Conservation (phyloP, 2,797 vertebrate species). For the Tiaroga cobitis region DNA sequence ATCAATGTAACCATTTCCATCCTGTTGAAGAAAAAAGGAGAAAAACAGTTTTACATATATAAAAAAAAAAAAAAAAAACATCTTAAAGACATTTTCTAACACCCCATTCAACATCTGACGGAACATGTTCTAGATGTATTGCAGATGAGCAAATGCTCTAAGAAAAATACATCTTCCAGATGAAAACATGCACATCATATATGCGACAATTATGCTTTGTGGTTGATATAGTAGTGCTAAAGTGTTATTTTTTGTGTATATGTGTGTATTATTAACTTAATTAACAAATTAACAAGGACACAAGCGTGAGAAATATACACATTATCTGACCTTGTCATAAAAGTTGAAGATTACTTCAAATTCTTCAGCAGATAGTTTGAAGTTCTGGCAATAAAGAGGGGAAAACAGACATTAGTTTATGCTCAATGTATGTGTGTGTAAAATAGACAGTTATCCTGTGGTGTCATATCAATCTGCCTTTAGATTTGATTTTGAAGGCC, state of each 20-base stretch:
- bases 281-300: background rate
- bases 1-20: conserved; percentile 93
- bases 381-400: conserved; percentile 75
- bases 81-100: background rate
- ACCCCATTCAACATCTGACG: background rate
- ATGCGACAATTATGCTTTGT: background rate
- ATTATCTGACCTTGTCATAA: conserved; percentile 89
- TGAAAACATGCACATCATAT: background rate
- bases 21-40: conserved; percentile 72
- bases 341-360: conserved; percentile 91
- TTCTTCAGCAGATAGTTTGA: conserved; percentile 86
- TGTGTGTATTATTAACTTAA: background rate
- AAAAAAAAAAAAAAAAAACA: background rate
- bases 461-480: conserved; percentile 1
- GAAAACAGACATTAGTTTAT: background rate
- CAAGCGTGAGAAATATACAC: background rate
- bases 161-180: background rate
- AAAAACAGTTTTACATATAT: background rate
- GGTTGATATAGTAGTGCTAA: background rate
- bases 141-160: background rate
- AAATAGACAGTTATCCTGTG: background rate
- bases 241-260: background rate
- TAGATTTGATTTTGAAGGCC: background rate
- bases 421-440: background rate
- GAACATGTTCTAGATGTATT: background rate